Base-by-base conservation (phyloP, 2,888 invertebrate species). In the Ochropleura leucogaster region DNA sequence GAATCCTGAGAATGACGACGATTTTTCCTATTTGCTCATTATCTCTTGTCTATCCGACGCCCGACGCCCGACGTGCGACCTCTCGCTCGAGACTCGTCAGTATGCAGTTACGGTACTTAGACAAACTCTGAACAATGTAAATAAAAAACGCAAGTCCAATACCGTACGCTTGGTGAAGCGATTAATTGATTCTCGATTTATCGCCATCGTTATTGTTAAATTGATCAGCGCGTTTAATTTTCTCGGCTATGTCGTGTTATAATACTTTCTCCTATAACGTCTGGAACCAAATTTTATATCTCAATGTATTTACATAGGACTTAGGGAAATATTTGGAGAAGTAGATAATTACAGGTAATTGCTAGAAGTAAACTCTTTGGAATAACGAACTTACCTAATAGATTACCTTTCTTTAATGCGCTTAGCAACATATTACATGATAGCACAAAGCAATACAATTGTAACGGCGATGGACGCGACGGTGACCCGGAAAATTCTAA, bases 1-100 rank as follows among this genome's bases (percentile, higher is more conserved):
- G 69, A 68, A 87, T 89, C 88, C 85, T 85, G 86, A 83, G 88
- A 89, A 91, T 89, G 89, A 79, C 85, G 78, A 72, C 66, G n/a
- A 80, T 88, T 86, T 89, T 84, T 86, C 72, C 85, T 89, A 85
- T 85, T 89, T 88, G 82, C 65, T 65, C 73, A 55, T 72, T 77
- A 74, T 73, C 80, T 83, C 74, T 74, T 59, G 77, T 76, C 63
- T 73, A 65, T 64, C 40, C 46, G 57, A 75, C 30, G 14, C 44
- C n/a, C n/a, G 60, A 42, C n/a, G 60, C 3, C 3, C 57, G 44
- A 49, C 49, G 49, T 55, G 46, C 47, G 47, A 63, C 64, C 44
- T 71, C 44, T 67, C 53, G 51, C 46, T 68, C 57, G 12, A 53
- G 51, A 66, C 60, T 20, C 76, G 59, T 74, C 42, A 57, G 72